Conservation (phyloP, 2,797 vertebrate species). For the Acanthopagrus latus region DNA sequence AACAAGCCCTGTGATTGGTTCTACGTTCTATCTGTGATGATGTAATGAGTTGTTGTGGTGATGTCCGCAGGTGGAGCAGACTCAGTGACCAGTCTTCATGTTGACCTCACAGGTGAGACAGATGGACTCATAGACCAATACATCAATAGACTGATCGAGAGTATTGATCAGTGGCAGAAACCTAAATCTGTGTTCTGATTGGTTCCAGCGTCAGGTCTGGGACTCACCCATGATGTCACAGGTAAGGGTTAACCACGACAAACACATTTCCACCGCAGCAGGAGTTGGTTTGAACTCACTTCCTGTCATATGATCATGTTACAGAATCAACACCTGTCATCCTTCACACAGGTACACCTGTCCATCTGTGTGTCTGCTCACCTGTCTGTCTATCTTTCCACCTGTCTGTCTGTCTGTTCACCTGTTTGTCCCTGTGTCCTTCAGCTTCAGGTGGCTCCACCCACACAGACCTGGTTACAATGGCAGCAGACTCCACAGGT, state of each 20-base stretch:
- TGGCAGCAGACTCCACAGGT: slow-evolving; percentile 60
- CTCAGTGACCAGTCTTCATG: slow-evolving; percentile 60
- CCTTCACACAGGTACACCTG: slow-evolving; percentile 46
- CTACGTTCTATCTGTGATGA: background rate
- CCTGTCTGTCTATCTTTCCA: background rate
- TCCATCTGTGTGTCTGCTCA: background rate
- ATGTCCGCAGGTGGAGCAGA: slow-evolving; percentile 69
- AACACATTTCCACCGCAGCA: background rate
- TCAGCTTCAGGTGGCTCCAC: slow-evolving; percentile 66
- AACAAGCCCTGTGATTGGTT: too few relatives aligned
- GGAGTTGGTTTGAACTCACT: background rate
- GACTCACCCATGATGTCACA: slow-evolving; percentile 68
- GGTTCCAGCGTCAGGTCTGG: slow-evolving; percentile 61
- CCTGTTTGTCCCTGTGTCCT: background rate
- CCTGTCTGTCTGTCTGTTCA: background rate
- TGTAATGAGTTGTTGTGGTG: background rate
- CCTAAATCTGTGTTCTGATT: slow-evolving; percentile 43
- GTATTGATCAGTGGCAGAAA: background rate
- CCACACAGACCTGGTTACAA: slow-evolving; percentile 74
- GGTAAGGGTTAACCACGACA: slow-evolving; percentile 63
- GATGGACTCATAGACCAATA: background rate
- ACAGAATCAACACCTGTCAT: slow-evolving; percentile 47
- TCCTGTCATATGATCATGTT: slow-evolving; percentile 26
- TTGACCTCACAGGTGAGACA: slow-evolving; percentile 73
- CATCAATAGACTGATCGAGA: background rate